Conservation (phyloP, 2,888 invertebrate species). For the Physocephala rufipes region DNA sequence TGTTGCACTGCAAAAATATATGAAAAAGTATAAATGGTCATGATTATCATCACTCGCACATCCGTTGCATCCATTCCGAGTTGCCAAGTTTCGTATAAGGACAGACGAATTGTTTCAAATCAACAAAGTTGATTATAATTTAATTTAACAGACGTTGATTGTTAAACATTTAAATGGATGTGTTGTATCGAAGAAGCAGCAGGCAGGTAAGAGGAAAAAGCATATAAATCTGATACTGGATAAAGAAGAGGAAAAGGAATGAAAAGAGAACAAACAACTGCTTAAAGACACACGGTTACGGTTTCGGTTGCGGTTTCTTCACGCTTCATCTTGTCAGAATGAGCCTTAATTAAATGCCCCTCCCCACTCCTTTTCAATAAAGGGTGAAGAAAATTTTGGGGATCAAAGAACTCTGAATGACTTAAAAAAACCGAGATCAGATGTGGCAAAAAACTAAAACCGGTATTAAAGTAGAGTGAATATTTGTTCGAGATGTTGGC, state of each 20-base stretch:
- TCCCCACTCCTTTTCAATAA: background rate
- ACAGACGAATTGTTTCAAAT: background rate
- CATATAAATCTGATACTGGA: too few relatives aligned
- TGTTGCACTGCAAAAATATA: too few relatives aligned
- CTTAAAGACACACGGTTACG: background rate
- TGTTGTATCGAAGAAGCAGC: background rate
- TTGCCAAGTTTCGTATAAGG: too few relatives aligned
- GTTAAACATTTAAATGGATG: background rate
- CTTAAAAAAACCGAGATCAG: too few relatives aligned
- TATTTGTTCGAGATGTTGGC: too few relatives aligned
- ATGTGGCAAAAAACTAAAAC: too few relatives aligned
- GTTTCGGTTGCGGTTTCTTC: background rate
- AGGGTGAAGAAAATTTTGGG: background rate
- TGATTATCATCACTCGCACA: too few relatives aligned
- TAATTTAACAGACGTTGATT: background rate
- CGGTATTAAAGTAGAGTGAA: too few relatives aligned
- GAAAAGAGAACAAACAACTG: background rate
- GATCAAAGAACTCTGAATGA: too few relatives aligned
- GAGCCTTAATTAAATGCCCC: background rate
- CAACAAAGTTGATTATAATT: constrained; percentile 5
- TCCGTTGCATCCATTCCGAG: too few relatives aligned
- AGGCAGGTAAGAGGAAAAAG: background rate
- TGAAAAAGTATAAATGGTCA: too few relatives aligned
- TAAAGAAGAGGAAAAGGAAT: background rate
- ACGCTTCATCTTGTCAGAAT: background rate